phyloP scores from a whole-genome alignment of 2,888 invertebrate species.

The Dastarcus helophoroides region DNA sequence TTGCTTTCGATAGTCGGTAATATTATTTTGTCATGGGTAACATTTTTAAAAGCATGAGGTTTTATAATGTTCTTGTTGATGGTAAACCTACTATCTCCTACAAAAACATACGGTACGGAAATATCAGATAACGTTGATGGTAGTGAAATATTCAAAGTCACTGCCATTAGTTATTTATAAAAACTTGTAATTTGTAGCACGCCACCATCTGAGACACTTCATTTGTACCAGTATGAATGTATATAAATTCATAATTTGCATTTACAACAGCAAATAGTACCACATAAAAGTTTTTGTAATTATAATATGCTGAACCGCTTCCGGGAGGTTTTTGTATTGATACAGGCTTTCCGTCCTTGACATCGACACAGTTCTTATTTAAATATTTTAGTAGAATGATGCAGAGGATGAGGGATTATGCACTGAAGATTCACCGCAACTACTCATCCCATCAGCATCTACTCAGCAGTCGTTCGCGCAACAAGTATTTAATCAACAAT shows the following conservation, averaged over 20 bases:
- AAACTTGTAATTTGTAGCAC: slow-evolving; percentile 15
- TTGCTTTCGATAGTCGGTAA: slow-evolving; percentile 6
- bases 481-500: too few species aligned
- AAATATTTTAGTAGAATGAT: too few species aligned
- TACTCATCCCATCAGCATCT: too few species aligned
- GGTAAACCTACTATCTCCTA: slow-evolving; percentile 13
- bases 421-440: too few species aligned
- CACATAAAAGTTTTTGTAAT: slow-evolving; percentile 16
- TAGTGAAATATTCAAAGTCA: neutral
- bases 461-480: too few species aligned
- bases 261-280: slow-evolving; percentile 17
- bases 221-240: slow-evolving; percentile 18
- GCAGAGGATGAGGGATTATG: too few species aligned
- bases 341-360: slow-evolving; percentile 16
- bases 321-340: slow-evolving; percentile 12
- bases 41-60: slow-evolving; percentile 9
- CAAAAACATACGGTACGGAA: slow-evolving; percentile 11
- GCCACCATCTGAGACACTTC: slow-evolving; percentile 20
- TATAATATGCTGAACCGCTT: slow-evolving; percentile 12
- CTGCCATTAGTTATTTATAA: slow-evolving; percentile 9
- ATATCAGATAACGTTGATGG: slow-evolving; percentile 4
- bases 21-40: slow-evolving; percentile 10
- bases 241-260: slow-evolving; percentile 20
- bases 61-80: slow-evolving; percentile 13
- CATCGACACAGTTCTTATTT: slow-evolving; percentile 15